Percentiles rank a stretch among this genome's conserved stretches.
These are phyloP conservation scores for Caiman crocodilus DNA, from an alignment of 2,797 vertebrate genomes.

Conservation along the genomic window DNA sequence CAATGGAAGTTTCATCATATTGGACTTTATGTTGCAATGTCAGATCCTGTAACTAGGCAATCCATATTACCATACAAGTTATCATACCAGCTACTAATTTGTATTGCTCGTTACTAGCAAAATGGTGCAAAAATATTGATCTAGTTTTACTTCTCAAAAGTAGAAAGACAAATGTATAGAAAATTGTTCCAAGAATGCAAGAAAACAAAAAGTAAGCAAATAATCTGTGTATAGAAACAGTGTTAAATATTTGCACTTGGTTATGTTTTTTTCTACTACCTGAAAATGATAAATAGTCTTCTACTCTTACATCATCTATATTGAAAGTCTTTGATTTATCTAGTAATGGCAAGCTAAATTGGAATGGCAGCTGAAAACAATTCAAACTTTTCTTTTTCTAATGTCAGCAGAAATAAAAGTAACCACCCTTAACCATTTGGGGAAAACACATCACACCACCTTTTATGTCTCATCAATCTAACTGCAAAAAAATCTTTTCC, in stretches of 20 bases:
- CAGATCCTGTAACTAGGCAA: neutral
- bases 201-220: neutral
- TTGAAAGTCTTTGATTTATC: neutral
- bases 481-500: neutral
- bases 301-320: neutral
- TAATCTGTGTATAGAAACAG: neutral
- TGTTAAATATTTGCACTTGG: neutral
- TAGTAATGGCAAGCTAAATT: neutral
- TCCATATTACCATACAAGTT: neutral
- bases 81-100: neutral
- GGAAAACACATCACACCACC: neutral
- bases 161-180: neutral
- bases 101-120: neutral
- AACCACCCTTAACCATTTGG: too few relatives aligned
- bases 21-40: too few relatives aligned
- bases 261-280: neutral
- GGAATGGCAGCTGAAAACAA: constrained; percentile 8
- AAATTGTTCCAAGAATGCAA: neutral
- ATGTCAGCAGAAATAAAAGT: constrained; percentile 17
- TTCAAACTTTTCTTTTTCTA: neutral
- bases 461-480: neutral
- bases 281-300: neutral
- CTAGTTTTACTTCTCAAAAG: neutral
- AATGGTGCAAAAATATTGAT: too few relatives aligned
- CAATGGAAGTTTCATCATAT: too few relatives aligned